These are phyloP conservation scores for Himalopsyche japonica DNA, from an alignment of 2,888 invertebrate genomes.

Conservation along the genomic window DNA sequence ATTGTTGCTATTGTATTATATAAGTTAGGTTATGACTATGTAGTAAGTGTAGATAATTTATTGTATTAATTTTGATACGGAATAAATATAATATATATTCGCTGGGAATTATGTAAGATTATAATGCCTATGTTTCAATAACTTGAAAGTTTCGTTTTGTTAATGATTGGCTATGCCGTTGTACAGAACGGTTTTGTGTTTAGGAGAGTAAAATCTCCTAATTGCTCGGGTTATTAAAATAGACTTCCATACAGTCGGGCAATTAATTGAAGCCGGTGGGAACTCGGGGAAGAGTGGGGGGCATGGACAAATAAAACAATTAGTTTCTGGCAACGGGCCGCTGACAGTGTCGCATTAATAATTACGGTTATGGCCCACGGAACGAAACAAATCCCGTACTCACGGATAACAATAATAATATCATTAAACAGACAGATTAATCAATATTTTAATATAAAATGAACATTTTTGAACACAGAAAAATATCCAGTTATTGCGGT, in stretches of 20 bases:
- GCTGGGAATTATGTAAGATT: not conserved
- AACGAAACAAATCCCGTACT: not conserved
- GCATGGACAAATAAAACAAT: slow-evolving; percentile 30
- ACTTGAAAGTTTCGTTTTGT: not conserved
- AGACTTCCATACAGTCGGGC: not conserved
- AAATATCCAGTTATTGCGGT: not conserved
- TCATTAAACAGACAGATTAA: no score
- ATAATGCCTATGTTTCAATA: not conserved
- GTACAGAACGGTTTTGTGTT: not conserved
- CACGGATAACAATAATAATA: not conserved
- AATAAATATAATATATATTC: not conserved
- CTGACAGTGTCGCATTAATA: slow-evolving; percentile 5
- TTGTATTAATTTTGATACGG: not conserved
- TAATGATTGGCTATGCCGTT: not conserved
- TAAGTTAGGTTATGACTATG: no score
- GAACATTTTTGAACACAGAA: no score
- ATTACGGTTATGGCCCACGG: not conserved
- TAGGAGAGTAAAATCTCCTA: not conserved
- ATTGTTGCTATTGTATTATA: not conserved
- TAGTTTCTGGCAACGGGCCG: slow-evolving; percentile 4
- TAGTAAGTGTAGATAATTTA: not conserved
- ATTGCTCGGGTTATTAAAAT: slow-evolving; percentile 13
- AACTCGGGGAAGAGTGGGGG: not conserved
- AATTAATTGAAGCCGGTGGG: slow-evolving; percentile 16
- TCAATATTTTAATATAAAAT: no score